Percentiles rank a stretch among this genome's conserved stretches.
These are phyloP conservation scores for Lasiurus borealis DNA, from an alignment of 2,113 vertebrate species.

Conservation along the genomic window DNA sequence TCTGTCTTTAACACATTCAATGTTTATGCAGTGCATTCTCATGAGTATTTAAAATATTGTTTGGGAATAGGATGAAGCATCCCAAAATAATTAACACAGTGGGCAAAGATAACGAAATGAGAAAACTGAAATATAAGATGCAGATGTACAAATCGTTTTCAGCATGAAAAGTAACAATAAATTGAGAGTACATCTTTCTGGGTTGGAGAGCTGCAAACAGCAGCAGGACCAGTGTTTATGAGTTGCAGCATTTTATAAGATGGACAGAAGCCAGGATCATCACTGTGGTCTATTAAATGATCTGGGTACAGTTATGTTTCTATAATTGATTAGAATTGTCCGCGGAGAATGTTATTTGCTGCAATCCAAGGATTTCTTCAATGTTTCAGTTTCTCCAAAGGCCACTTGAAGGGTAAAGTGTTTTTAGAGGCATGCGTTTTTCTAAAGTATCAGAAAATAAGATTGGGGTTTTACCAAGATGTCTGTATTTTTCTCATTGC, in stretches of 20 bases:
- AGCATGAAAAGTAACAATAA: constrained; percentile 76
- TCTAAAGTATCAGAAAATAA: constrained; percentile 77
- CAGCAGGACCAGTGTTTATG: constrained; percentile 53
- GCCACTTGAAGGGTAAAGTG: constrained; percentile 77
- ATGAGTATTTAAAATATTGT: constrained; percentile 77
- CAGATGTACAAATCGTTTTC: constrained; percentile 78
- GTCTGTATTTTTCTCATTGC: constrained; percentile 43
- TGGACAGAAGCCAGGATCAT: constrained; percentile 73
- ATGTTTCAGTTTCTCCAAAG: constrained; percentile 81
- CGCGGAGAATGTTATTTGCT: constrained; percentile 79
- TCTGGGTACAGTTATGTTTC: constrained; percentile 74
- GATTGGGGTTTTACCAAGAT: constrained; percentile 67
- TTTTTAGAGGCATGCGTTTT: constrained; percentile 77
- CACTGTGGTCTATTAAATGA: constrained; percentile 75
- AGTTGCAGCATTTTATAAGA: constrained; percentile 75
- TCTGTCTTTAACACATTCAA: constrained; percentile 74
- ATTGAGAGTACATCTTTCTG: constrained; percentile 67
- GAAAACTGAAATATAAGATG: constrained; percentile 76
- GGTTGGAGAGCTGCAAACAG: constrained; percentile 33
- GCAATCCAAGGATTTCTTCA: constrained; percentile 79
- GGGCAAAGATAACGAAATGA: constrained; percentile 73
- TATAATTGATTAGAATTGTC: constrained; percentile 83
- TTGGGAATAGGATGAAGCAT: constrained; percentile 75
- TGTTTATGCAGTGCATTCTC: constrained; percentile 71
- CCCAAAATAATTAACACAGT: constrained; percentile 79